Evolutionary conservation across 2,113 vertebrate genomes (phyloP).

Genomic region (Carettochelys insculpta): DNA sequence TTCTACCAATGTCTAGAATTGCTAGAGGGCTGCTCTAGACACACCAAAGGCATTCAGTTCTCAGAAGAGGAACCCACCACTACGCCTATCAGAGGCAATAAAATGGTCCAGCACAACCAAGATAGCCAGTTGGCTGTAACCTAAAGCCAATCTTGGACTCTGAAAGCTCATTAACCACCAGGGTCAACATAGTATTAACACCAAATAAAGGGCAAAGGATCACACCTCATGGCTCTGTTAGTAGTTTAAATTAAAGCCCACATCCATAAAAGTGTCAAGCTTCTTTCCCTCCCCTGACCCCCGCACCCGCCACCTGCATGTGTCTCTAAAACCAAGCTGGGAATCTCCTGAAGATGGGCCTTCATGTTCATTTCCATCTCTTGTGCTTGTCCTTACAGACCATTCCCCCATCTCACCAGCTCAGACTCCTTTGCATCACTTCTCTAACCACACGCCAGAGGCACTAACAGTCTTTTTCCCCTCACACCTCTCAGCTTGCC

Average conservation of each 20-base stretch:
- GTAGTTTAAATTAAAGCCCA: too few species aligned
- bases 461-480: neutral
- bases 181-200: accelerated
- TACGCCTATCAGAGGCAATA: neutral
- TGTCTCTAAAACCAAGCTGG: neutral
- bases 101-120: neutral
- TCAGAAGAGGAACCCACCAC: neutral
- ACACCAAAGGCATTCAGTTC: neutral
- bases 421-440: accelerated
- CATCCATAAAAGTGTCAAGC: too few species aligned
- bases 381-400: neutral
- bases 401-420: neutral
- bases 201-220: neutral
- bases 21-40: neutral
- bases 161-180: neutral
- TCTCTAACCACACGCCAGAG: accelerated
- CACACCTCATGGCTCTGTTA: accelerated
- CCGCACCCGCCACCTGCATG: neutral
- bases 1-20: neutral
- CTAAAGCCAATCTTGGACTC: neutral
- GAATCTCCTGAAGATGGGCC: neutral
- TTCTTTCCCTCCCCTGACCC: neutral
- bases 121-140: neutral
- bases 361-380: neutral
- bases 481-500: slow-evolving; percentile 78